Base-by-base conservation (phyloP, 1,140 invertebrate species). In the Gonatopus flavifemur region DNA sequence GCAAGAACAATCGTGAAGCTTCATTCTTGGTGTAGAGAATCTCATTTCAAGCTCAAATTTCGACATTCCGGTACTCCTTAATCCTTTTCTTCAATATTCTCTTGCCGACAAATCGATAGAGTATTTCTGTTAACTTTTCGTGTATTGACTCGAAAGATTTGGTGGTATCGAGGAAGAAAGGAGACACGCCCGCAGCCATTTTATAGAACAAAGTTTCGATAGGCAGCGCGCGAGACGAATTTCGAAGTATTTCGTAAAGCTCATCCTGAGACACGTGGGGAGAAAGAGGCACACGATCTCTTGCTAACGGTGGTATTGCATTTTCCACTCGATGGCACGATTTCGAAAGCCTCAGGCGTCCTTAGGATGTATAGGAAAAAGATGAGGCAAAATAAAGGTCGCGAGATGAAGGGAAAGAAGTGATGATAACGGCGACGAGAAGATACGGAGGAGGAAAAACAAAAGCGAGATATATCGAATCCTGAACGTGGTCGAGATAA, bases 301-400 rank as follows among this genome's bases (percentile, higher is more conserved):
- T 42, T 31, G 48, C 41, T 48, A 47, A n/a, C 50, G 24, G 33
- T 35, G 52, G 46, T 55, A 61, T 67, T 62, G 58, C 51, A 57
- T 65, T 68, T 69, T 52, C 49, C 36, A 51, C 52, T 63, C 48
- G 47, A 49, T 44, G 33, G 49, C 40, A 20, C 42, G 37, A 53
- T 52, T 19, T 32, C n/a, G 16, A n/a, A n/a, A n/a, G 8, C 24
- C 36, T 44, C n/a, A 16, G 12, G 19, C 21, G 15, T 16, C 16
- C 44, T 9, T 18, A 47, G 31, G 39, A 48, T 24, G n/a, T n/a
- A n/a, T n/a, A n/a, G n/a, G n/a, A n/a, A n/a, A n/a, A n/a, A n/a
- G n/a, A n/a, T n/a, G n/a, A n/a, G n/a, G n/a, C n/a, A n/a, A n/a
- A 30, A 33, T 22, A 20, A 33, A 24, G 21, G 30, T 32, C 30